A percentile compares a stretch with the other conserved stretches of the same genome.
These are phyloP conservation scores for Notospermus geniculatus DNA, from an alignment of 1,140 invertebrate genomes.

Conservation along the genomic window DNA sequence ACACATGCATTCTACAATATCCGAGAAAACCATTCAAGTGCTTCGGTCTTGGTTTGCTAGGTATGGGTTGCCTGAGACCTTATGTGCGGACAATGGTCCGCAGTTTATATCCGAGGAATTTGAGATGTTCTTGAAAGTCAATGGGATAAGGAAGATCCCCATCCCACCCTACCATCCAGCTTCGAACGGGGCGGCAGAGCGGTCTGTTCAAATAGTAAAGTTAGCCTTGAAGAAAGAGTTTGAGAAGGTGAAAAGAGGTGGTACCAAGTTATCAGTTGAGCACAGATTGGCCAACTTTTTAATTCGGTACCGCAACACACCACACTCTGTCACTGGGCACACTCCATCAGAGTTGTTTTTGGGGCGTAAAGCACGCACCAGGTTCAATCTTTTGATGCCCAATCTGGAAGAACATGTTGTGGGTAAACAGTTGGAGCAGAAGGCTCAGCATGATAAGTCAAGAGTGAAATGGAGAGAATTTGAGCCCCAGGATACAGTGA, in stretches of 20 bases:
- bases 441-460: too few species aligned
- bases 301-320: too few species aligned
- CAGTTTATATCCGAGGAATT: slow-evolving; percentile 28
- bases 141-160: slow-evolving; percentile 22
- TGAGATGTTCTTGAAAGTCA: slow-evolving; percentile 13
- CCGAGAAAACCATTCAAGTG: slow-evolving; percentile 13
- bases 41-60: slow-evolving; percentile 19
- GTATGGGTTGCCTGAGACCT: slow-evolving; percentile 19
- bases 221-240: neutral
- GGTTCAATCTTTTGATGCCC: too few species aligned
- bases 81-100: slow-evolving; percentile 25
- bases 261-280: neutral
- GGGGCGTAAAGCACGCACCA: too few species aligned
- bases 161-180: slow-evolving; percentile 39
- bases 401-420: too few species aligned
- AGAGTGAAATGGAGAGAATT: too few species aligned
- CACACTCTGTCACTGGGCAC: too few species aligned
- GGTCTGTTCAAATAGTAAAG: slow-evolving; percentile 34
- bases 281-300: too few species aligned
- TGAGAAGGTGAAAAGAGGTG: neutral
- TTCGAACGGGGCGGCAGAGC: slow-evolving; percentile 42
- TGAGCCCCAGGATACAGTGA: too few species aligned
- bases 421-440: too few species aligned
- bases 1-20: slow-evolving; percentile 20
- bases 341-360: too few species aligned